Evolutionary conservation across 2,888 invertebrate genomes (phyloP).

Genomic region (Cantharis lateralis): DNA sequence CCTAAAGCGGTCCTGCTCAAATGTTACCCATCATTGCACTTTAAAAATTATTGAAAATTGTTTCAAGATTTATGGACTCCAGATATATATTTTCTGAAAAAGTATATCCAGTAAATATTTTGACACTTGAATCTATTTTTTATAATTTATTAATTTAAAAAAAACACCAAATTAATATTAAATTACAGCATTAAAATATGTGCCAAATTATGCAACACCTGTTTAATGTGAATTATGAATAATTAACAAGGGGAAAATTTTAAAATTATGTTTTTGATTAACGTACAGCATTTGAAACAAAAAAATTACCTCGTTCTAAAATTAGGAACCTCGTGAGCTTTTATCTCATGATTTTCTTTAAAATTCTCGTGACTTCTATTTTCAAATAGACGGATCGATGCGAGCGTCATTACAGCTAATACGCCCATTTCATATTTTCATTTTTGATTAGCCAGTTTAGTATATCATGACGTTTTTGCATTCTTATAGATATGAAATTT

Average conservation of each 20-base stretch:
- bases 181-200: neutral
- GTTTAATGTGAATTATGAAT: neutral
- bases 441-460: neutral
- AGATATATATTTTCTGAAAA: too few species aligned
- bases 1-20: too few species aligned
- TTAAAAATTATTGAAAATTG: too few species aligned
- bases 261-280: neutral
- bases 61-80: too few species aligned
- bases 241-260: neutral
- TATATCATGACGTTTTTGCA: neutral
- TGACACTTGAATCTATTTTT: neutral
- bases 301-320: slow-evolving; percentile 12
- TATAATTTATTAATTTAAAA: neutral
- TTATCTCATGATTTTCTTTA: slow-evolving; percentile 16
- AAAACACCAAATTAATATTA: neutral
- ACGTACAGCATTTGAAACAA: neutral
- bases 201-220: neutral
- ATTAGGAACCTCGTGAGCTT: slow-evolving; percentile 15
- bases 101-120: too few species aligned
- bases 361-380: slow-evolving; percentile 21
- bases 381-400: slow-evolving; percentile 1
- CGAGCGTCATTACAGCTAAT: slow-evolving; percentile 6
- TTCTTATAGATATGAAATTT: neutral
- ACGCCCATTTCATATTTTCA: neutral
- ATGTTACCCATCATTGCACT: too few species aligned